Conservation (phyloP, 2,797 vertebrate genomes). For the Mycteria americana region DNA sequence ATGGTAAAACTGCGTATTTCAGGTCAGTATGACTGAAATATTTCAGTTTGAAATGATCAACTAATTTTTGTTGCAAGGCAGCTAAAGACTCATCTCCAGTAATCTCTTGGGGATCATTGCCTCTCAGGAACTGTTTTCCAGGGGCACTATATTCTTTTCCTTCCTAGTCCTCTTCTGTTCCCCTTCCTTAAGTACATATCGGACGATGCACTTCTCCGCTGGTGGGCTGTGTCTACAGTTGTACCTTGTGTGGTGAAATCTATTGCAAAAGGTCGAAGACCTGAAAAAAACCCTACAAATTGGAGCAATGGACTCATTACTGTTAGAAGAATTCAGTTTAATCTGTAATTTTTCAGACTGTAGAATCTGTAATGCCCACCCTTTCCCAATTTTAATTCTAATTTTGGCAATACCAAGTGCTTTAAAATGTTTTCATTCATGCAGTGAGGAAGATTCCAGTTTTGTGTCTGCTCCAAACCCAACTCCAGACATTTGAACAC, state of each 20-base stretch:
- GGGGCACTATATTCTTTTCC: neutral
- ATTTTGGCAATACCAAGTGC: neutral
- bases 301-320: neutral
- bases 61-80: neutral
- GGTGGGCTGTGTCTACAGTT: neutral
- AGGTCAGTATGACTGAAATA: neutral
- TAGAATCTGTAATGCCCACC: neutral
- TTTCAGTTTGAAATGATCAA: neutral
- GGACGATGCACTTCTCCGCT: rapidly evolving
- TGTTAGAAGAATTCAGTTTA: neutral
- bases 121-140: neutral
- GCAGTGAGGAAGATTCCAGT: neutral
- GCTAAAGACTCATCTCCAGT: neutral
- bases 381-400: neutral
- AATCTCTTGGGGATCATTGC: neutral
- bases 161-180: neutral
- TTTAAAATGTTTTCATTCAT: neutral
- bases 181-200: neutral
- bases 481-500: neutral
- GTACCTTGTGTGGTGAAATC: neutral
- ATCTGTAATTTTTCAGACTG: neutral
- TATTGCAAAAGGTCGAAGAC: neutral
- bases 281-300: neutral
- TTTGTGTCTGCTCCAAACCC: neutral
- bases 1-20: neutral